A percentile compares a stretch with the other conserved stretches of the same genome.
Evolutionary conservation across 2,888 invertebrate species (phyloP).

Genomic region (Cynaeus angustus): DNA sequence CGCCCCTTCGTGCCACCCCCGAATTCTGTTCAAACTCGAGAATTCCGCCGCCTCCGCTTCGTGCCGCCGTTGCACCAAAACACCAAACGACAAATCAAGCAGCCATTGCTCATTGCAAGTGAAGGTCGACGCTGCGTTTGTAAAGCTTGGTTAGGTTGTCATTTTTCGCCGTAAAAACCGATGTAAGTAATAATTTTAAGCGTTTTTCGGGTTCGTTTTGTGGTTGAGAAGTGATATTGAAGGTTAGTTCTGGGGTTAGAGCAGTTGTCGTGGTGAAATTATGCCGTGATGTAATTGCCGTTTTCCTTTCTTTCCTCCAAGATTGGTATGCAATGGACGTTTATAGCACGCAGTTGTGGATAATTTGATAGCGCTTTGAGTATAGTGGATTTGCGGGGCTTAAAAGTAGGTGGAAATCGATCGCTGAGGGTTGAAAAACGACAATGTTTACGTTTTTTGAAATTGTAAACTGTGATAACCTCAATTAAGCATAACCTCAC

Average conservation of each 20-base stretch:
- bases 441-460: slow-evolving; percentile 69
- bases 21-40: not conserved
- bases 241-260: slow-evolving; percentile 17
- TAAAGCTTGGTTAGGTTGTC: slow-evolving; percentile 72
- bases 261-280: slow-evolving; percentile 45
- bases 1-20: not conserved
- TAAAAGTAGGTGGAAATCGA: slow-evolving; percentile 4
- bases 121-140: slow-evolving; percentile 69
- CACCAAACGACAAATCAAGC: slow-evolving; percentile 55
- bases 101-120: slow-evolving; percentile 66
- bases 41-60: not conserved
- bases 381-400: not conserved
- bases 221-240: not conserved
- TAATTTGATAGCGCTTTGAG: slow-evolving; percentile 39
- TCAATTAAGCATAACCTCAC: slow-evolving; percentile 72
- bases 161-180: slow-evolving; percentile 63
- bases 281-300: slow-evolving; percentile 66
- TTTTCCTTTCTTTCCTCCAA: slow-evolving; percentile 61
- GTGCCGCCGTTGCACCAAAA: slow-evolving; percentile 24
- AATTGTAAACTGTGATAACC: slow-evolving; percentile 69
- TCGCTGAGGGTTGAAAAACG: slow-evolving; percentile 27
- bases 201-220: not conserved
- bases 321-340: slow-evolving; percentile 64
- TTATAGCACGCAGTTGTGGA: slow-evolving; percentile 61
- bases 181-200: slow-evolving; percentile 62